Base-by-base conservation (phyloP, 1,140 invertebrate species). In the Belonocnema kinseyi region DNA sequence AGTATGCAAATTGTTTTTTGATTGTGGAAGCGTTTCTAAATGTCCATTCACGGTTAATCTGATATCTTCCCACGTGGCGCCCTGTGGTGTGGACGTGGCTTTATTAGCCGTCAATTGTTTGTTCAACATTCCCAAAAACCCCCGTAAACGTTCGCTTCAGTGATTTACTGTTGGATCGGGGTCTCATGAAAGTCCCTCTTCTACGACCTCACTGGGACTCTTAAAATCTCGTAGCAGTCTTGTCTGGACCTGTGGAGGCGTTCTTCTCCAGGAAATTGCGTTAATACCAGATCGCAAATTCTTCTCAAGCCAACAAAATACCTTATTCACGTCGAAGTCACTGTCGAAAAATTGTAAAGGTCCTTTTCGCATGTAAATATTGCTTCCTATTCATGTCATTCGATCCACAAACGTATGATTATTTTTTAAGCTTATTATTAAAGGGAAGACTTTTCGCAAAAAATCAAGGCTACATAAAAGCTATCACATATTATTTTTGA, bases 61-160 rank as follows among this genome's bases (percentile, higher is more conserved):
- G 83, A 85, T 85, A 84, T 85, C 88, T 90, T 91, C 89, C 88
- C 89, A 90, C 87, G 86, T 88, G 89, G 87, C 86, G 83, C 84
- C 89, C 89, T 84, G 89, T 77, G 72, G 89, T 78, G 89, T 87
- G 81, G 84, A 87, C 82, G 88, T 81, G 84, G 85, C 88, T 91
- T 91, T 91, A 91, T 91, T 91, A 91, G 87, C 89, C 89, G 87
- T 90, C 90, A 90, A 91, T 91, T 91, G 90, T 91, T 91, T 91
- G 90, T 91, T 88, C 89, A 90, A 91, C 89, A 91, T 91, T 90
- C 88, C 88, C 88, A 88, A 91, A 91, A 91, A 90, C 82, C 86
- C 85, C 89, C 88, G 88, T 91, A 91, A 91, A 91, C 80, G 90
- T 90, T 89, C 79, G 72, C 72, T 80, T 75, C 76, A 56, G 85